phyloP scores from a whole-genome alignment of 2,113 vertebrate species.

The Connochaetes taurinus region DNA sequence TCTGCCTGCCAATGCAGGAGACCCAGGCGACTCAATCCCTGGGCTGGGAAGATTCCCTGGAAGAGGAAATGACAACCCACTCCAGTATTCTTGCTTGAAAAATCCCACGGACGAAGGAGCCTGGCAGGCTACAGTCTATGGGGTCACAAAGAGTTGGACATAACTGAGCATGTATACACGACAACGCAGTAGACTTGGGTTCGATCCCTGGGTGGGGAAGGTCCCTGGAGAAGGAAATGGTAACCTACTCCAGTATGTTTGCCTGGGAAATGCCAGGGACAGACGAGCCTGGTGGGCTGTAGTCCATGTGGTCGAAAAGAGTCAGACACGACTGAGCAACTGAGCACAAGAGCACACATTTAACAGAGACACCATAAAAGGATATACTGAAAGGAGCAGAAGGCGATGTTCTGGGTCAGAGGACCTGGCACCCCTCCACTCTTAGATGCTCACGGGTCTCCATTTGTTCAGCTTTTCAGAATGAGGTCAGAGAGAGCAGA shows the following conservation, averaged over 20 bases:
- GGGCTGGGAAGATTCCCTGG: neutral
- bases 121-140: neutral
- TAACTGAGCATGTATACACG: neutral
- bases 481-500: constrained; percentile 7
- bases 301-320: neutral
- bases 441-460: neutral
- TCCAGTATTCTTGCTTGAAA: neutral
- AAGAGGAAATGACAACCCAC: neutral
- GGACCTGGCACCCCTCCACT: neutral
- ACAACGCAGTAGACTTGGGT: neutral
- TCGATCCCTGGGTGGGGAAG: neutral
- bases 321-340: neutral
- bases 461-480: constrained; percentile 36
- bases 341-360: neutral
- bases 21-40: neutral
- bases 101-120: neutral
- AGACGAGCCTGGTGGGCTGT: neutral
- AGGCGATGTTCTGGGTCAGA: neutral
- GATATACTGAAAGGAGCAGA: neutral
- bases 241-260: neutral
- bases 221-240: neutral
- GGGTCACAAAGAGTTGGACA: neutral
- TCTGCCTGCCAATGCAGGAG: neutral
- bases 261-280: neutral
- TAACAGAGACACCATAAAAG: neutral